Conservation (phyloP, 2,888 invertebrate genomes). For the Acanthacorydalis orientalis region DNA sequence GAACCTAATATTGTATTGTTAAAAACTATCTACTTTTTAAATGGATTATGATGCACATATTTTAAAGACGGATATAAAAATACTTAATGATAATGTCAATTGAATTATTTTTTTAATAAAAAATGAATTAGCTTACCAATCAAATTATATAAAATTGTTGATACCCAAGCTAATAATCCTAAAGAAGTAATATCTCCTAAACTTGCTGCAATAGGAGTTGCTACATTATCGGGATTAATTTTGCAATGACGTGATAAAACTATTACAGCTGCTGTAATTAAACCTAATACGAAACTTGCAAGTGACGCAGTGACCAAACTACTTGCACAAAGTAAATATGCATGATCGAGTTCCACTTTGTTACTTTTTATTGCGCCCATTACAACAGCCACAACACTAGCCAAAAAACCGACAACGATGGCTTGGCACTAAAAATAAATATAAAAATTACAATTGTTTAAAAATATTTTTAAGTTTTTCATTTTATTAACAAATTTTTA, state of each 20-base stretch:
- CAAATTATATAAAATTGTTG: slow-evolving; percentile 36
- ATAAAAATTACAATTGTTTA: slow-evolving; percentile 2
- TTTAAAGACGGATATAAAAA: no score
- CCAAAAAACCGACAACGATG: slow-evolving; percentile 54
- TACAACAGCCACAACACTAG: slow-evolving; percentile 49
- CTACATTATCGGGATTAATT: slow-evolving; percentile 66
- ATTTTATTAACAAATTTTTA: no score
- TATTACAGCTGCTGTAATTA: slow-evolving; percentile 56
- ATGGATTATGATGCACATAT: no score
- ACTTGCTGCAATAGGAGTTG: slow-evolving; percentile 67
- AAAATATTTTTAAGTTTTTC: no score
- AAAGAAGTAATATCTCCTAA: slow-evolving; percentile 62
- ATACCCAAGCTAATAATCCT: slow-evolving; percentile 38
- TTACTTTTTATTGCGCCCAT: slow-evolving; percentile 48
- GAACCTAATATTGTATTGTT: no score
- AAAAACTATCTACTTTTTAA: no score
- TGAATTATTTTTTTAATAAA: no score
- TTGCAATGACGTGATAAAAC: slow-evolving; percentile 47
- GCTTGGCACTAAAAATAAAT: slow-evolving; percentile 39
- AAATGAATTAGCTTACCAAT: slow-evolving; percentile 25
- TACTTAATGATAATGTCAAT: no score
- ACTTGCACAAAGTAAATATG: slow-evolving; percentile 53
- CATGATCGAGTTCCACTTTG: slow-evolving; percentile 44
- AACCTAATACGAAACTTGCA: slow-evolving; percentile 53
- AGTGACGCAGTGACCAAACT: slow-evolving; percentile 59